These are phyloP conservation scores for Craterocephalus amniculus DNA, from an alignment of 2,797 vertebrate species.

Conservation along the genomic window DNA sequence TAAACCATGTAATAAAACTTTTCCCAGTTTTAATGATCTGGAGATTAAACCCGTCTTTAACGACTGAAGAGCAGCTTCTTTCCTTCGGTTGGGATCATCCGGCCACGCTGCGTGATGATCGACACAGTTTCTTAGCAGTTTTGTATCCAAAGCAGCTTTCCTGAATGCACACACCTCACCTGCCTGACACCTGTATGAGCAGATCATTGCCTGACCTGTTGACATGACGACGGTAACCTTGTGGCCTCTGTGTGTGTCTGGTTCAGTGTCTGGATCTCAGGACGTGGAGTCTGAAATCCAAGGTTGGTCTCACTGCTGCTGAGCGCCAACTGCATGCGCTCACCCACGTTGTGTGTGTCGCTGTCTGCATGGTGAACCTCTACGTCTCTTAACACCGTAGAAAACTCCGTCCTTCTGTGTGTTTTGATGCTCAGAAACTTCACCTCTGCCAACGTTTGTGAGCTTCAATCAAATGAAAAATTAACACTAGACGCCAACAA, in stretches of 20 bases:
- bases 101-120: background rate
- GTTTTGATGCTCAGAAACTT: background rate
- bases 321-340: slow-evolving; percentile 4
- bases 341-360: too few species aligned
- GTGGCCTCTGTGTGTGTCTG: slow-evolving; percentile 48
- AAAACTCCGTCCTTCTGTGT: too few species aligned
- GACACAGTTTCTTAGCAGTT: background rate
- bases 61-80: background rate
- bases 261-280: slow-evolving; percentile 71
- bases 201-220: slow-evolving; percentile 10
- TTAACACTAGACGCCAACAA: too few species aligned
- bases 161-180: slow-evolving; percentile 7
- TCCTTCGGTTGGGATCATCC: background rate
- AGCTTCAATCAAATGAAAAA: background rate
- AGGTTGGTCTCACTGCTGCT: slow-evolving; percentile 65
- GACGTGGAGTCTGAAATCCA: slow-evolving; percentile 81
- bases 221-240: slow-evolving; percentile 29
- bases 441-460: background rate
- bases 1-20: background rate
- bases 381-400: too few species aligned
- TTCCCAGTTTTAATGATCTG: background rate
- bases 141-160: background rate
- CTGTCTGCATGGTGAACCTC: too few species aligned
- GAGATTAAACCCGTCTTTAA: background rate
- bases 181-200: slow-evolving; percentile 19